Base-by-base conservation (phyloP, 53 echinoderm and acorn worm genomes). In the Apostichopus leukothele region DNA sequence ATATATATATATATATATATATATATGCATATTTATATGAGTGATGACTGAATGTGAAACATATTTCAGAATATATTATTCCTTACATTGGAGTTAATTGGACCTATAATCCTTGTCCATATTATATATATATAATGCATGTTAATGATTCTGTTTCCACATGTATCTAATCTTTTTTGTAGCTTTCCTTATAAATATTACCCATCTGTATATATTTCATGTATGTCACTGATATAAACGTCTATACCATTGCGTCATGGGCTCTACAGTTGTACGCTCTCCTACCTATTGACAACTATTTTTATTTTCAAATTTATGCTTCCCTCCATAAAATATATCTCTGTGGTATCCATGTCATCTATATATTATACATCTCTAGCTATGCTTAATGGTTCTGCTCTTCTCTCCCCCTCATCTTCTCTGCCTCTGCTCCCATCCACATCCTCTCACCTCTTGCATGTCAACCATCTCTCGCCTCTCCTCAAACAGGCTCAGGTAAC, bases 401-500 rank as follows among this genome's bases (percentile, higher is more conserved):
- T 76, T 26, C 63, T 59, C 51, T 21, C 25, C 50, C 19, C 7
- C 11, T 53, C 57, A 27, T 74, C 83, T 60, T 11, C 67, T 23
- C 50, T 19, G 26, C 39, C 75, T n/a, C 53, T 76, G 19, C 59
- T 76, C 52, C 83, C 75, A 14, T 74, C 71, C 27, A 9, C 59
- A 6, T 83, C 67, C 21, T 90, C 26, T 55, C 79, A 22, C 59
- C 86, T 71, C 20, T 63, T 51, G 60, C 39, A 54, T 90, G 86
- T 86, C 67, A 60, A 75, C 50, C 50, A 75, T 81, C 59, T 75
- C 52, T 50, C 61, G 12, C 81, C 61, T 21, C 87, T 51, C 57
- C 25, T 50, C 7, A 21, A 22, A 60, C 92, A 95, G 95, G 93
- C 92, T 63, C 96, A 96, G 96, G 96, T 96, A 96, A 84, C 10